Conservation (phyloP, 92 coral and sea anemone species). For the Chrysogorgia sp. region DNA sequence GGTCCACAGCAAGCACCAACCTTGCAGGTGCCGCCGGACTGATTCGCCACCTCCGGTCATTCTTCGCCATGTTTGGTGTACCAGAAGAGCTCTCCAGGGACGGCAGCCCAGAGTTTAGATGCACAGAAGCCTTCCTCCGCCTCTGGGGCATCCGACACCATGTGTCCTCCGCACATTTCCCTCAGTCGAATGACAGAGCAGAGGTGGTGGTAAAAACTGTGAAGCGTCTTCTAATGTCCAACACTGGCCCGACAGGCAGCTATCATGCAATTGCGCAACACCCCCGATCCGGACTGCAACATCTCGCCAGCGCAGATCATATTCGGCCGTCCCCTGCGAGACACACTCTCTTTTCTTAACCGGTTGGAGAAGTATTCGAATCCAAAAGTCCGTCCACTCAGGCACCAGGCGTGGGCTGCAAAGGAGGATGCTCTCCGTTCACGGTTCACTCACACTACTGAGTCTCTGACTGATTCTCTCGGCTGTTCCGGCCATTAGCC, state of each 20-base stretch:
- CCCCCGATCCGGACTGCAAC: constrained; percentile 46
- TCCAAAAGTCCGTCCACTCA: constrained; percentile 41
- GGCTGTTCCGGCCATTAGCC: constrained; percentile 59
- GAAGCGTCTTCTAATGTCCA: constrained; percentile 45
- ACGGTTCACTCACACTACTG: constrained; percentile 38
- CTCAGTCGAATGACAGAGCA: constrained; percentile 46
- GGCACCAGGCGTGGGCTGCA: constrained; percentile 55
- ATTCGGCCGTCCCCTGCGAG: constrained; percentile 49
- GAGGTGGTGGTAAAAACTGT: constrained; percentile 32
- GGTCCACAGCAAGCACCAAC: constrained; percentile 40
- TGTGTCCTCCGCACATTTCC: constrained; percentile 43
- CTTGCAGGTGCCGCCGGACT: constrained; percentile 48
- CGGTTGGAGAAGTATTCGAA: constrained; percentile 57
- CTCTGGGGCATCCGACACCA: constrained; percentile 46
- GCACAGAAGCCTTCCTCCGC: constrained; percentile 26
- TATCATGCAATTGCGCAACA: constrained; percentile 50
- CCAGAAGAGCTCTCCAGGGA: constrained; percentile 45
- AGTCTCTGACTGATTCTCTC: constrained; percentile 37
- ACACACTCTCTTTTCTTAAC: constrained; percentile 40
- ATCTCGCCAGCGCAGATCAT: constrained; percentile 51
- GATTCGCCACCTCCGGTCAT: constrained; percentile 42
- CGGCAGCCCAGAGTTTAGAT: constrained; percentile 43
- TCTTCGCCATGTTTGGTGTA: constrained; percentile 44
- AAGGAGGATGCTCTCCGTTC: constrained; percentile 48
- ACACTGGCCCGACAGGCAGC: constrained; percentile 54